phyloP scores from a whole-genome alignment of 2,113 vertebrate species.

The Athene noctua region DNA sequence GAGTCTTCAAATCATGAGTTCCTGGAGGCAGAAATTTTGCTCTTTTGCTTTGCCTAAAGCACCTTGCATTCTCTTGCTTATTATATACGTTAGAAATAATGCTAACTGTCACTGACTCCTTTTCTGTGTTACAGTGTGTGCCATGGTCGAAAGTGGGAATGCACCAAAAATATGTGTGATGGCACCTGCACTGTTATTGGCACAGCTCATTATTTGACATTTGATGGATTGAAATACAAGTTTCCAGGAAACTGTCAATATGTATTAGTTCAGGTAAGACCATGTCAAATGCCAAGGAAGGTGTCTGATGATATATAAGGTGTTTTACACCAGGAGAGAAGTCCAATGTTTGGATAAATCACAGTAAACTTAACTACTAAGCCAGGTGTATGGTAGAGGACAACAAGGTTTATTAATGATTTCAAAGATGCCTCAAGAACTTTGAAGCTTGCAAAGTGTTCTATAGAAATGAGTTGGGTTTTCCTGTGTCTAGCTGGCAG shows the following conservation, averaged over 20 bases:
- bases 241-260: conserved; percentile 95
- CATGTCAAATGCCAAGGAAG: neutral
- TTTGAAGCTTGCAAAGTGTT: neutral
- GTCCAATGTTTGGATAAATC: neutral
- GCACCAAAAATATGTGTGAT: conserved; percentile 82
- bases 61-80: neutral
- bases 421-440: neutral
- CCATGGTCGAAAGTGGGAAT: conserved; percentile 87
- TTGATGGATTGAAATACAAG: conserved; percentile 88
- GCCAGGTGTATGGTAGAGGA: neutral
- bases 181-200: conserved; percentile 86
- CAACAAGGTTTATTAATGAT: neutral
- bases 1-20: neutral
- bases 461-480: neutral
- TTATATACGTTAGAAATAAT: neutral
- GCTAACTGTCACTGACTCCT: neutral
- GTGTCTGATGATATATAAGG: neutral
- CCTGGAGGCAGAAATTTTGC: neutral
- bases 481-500: neutral
- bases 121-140: conserved; percentile 78
- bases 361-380: neutral
- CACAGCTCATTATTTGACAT: conserved; percentile 89
- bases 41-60: neutral
- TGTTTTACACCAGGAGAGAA: neutral
- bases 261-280: conserved; percentile 89